Evolutionary conservation across 2,797 vertebrate genomes (phyloP).

Genomic region (Myotis pilosus): DNA sequence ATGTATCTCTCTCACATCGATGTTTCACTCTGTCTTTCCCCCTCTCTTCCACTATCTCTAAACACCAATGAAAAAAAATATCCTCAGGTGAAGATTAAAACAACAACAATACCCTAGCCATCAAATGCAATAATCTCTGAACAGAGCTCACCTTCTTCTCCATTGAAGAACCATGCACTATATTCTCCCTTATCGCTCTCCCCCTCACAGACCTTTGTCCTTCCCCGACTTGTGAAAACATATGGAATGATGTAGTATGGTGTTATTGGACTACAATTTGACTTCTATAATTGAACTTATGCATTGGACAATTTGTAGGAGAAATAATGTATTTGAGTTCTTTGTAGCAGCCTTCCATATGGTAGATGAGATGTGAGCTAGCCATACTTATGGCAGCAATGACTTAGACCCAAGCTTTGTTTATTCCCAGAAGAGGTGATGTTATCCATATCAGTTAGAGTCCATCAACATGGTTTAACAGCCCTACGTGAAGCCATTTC

Average conservation of each 20-base stretch:
- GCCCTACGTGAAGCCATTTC: slow-evolving; percentile 33
- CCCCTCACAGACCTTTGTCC: neutral
- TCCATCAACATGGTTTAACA: slow-evolving; percentile 50
- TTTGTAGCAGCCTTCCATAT: slow-evolving; percentile 22
- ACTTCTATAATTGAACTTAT: slow-evolving; percentile 8
- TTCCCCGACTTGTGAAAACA: neutral
- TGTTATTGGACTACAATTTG: neutral
- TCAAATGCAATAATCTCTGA: neutral
- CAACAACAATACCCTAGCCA: no score
- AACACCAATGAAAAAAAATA: no score
- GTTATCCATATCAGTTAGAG: slow-evolving; percentile 46
- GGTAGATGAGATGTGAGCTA: neutral
- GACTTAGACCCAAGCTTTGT: slow-evolving; percentile 13
- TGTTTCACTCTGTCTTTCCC: no score
- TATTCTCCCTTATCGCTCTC: neutral
- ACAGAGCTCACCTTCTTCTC: neutral
- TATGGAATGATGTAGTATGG: neutral
- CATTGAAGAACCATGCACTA: neutral
- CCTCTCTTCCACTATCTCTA: no score
- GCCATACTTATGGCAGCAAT: slow-evolving; percentile 16
- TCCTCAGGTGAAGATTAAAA: no score
- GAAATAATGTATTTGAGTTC: neutral
- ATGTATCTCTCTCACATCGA: no score
- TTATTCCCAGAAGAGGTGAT: slow-evolving; percentile 36
- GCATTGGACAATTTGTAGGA: neutral